Base-by-base conservation (phyloP, 1,140 invertebrate genomes). In the Halictus rubicundus region DNA sequence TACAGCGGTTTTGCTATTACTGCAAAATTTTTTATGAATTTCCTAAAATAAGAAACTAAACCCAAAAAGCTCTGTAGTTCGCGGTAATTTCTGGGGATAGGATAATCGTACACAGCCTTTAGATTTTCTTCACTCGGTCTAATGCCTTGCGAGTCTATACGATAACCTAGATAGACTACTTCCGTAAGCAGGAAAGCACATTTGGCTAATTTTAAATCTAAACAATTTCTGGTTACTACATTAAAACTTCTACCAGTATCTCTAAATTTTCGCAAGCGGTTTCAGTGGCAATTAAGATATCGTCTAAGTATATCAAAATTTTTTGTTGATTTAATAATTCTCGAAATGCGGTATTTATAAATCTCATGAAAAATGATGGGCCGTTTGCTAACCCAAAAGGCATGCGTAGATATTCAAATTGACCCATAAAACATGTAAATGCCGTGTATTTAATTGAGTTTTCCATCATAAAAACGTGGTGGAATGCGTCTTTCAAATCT, bases 1-100 rank as follows among this genome's bases (percentile, higher is more conserved):
- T 64, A 82, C 2, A 89, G 32, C 0, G 85, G 79, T 19, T 64
- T 57, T 1, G 84, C 80, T 8, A 82, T 61, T 7, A 77, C 14
- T 0, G 88, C 72, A 32, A 81, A 89, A 19, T 66, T 23, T 12
- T 25, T 21, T 32, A 76, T 49, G 3, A 76, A 76, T 52, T 68
- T 68, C 0, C 74, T 5, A 8, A 68, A 61, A 49, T 78, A 54
- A 0, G 16, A 37, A 2, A 54, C 39, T 14, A 70, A 25, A 0
- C 46, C 68, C 12, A 78, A 25, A 54, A 70, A 69, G 12, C 76
- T 78, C 8, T 78, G 37, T n/a, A 71, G 1, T 9, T 71, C 59
- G 1, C 69, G 52, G 14, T n/a, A 32, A 1, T 19, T 65, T 21
- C 32, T 71, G 0, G 76, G 32, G 0, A 66, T 39, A 0, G 32